Evolutionary conservation across 2,113 vertebrate genomes (phyloP).

Genomic region (Puma concolor): DNA sequence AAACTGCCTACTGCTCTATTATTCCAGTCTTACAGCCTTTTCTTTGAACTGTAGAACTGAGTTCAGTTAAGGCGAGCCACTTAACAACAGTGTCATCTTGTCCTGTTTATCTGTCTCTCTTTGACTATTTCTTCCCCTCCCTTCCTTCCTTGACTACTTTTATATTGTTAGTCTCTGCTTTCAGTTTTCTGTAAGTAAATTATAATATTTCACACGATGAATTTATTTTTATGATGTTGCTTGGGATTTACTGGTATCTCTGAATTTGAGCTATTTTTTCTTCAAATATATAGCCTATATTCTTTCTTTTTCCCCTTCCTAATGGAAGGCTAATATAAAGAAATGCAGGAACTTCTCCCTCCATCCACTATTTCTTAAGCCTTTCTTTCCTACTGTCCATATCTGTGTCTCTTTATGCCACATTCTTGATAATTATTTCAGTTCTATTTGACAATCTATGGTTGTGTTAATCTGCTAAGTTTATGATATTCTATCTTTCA

Average conservation of each 20-base stretch:
- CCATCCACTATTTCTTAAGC: not conserved
- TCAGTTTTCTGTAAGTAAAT: not conserved
- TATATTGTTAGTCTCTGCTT: not conserved
- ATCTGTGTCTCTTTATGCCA: not conserved
- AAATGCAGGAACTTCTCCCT: not conserved
- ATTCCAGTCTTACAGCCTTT: not conserved
- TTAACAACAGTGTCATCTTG: not conserved
- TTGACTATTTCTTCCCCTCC: not conserved
- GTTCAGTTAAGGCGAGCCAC: not conserved
- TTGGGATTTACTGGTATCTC: not conserved
- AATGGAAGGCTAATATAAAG: not conserved
- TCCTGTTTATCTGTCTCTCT: not conserved
- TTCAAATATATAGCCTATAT: not conserved
- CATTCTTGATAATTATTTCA: not conserved
- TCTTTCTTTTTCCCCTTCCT: not conserved
- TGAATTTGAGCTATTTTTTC: not conserved
- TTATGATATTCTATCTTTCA: not conserved
- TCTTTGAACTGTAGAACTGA: not conserved
- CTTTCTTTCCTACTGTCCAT: not conserved
- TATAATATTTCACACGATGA: not conserved
- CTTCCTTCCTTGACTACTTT: not conserved
- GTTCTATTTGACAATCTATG: not conserved
- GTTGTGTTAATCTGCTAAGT: not conserved
- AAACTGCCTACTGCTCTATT: not conserved
- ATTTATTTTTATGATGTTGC: not conserved